A percentile compares a stretch with the other conserved stretches of the same genome.
Evolutionary conservation across 2,113 vertebrate species (phyloP).

Genomic region (Rhynchomys soricoides): DNA sequence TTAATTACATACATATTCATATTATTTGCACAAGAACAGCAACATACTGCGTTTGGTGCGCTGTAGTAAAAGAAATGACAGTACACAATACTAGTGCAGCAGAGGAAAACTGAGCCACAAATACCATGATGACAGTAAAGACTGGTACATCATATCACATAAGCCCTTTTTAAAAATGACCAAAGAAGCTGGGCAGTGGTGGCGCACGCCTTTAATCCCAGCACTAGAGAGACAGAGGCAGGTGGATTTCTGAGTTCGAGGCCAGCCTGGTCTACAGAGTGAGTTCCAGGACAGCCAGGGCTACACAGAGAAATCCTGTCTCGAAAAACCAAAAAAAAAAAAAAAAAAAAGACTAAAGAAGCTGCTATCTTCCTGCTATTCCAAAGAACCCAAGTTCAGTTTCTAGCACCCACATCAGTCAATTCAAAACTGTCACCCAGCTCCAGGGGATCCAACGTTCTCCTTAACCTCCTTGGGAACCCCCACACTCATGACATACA

Average conservation of each 20-base stretch:
- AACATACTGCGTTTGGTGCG: background rate
- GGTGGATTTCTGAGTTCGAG: no score
- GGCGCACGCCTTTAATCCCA: no score
- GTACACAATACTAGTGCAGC: background rate
- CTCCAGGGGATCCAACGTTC: background rate
- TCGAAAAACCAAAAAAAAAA: no score
- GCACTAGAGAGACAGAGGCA: no score
- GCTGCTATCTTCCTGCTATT: no score
- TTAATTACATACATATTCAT: background rate
- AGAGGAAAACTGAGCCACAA: background rate
- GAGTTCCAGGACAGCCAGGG: no score
- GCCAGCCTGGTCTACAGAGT: no score
- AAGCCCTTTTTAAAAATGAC: background rate
- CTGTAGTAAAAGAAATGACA: conserved; percentile 34
- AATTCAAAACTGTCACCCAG: background rate
- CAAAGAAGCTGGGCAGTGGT: no score
- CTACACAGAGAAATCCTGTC: no score
- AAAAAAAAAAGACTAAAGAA: no score
- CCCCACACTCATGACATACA: background rate
- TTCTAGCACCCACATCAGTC: background rate
- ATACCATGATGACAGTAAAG: conserved; percentile 29
- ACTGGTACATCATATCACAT: background rate
- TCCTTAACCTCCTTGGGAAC: background rate
- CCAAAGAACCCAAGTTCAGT: background rate
- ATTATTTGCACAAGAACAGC: conserved; percentile 13